phyloP scores from a whole-genome alignment of 2,797 vertebrate species.

The Pteropus rufus region DNA sequence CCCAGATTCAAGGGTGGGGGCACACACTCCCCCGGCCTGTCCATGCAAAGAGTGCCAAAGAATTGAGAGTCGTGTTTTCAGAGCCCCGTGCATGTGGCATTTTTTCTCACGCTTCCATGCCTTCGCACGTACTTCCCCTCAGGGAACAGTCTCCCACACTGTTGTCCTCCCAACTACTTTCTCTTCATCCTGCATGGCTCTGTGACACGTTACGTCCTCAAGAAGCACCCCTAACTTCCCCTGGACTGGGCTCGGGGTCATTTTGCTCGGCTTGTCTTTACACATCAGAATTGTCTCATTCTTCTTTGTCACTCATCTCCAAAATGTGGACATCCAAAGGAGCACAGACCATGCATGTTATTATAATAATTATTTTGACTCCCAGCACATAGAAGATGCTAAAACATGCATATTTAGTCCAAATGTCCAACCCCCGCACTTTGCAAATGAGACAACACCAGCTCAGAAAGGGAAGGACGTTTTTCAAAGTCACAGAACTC shows the following conservation, averaged over 20 bases:
- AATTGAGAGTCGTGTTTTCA: neutral
- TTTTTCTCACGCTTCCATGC: rapidly evolving
- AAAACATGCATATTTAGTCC: neutral
- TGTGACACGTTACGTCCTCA: rapidly evolving
- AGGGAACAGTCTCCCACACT: too few species aligned
- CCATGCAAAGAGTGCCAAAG: neutral
- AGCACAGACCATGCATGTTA: neutral
- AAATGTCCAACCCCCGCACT: neutral
- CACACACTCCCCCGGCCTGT: rapidly evolving
- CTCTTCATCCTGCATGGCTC: neutral
- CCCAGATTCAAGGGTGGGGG: neutral
- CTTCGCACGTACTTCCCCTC: neutral
- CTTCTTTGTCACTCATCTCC: neutral
- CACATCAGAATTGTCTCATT: neutral
- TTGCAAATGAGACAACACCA: neutral
- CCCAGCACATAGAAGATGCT: neutral
- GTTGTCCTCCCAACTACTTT: neutral
- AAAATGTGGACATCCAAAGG: neutral
- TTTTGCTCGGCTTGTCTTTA: neutral
- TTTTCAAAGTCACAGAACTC: neutral
- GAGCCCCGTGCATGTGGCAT: rapidly evolving
- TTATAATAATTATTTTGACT: neutral
- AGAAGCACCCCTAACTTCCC: neutral
- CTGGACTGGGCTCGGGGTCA: neutral
- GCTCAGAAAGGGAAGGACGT: neutral